phyloP scores from a whole-genome alignment of 2,888 invertebrate genomes.

The Nezara viridula region DNA sequence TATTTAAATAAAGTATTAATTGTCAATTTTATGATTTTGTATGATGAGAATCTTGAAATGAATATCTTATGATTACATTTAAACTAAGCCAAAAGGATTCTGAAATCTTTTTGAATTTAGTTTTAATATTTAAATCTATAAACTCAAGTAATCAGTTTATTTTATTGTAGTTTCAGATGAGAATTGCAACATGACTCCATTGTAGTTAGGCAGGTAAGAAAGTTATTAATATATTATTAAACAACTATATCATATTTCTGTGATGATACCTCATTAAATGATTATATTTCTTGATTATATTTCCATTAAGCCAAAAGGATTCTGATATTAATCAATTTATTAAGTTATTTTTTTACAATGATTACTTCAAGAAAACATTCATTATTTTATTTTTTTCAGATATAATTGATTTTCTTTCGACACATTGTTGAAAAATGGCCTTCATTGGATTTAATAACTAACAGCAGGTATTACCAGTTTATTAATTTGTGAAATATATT shows the following conservation, averaged over 20 bases:
- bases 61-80: background rate
- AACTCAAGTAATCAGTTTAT: too few relatives aligned
- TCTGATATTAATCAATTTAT: background rate
- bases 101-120: too few relatives aligned
- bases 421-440: too few relatives aligned
- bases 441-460: too few relatives aligned
- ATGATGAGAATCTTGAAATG: background rate
- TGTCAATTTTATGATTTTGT: too few relatives aligned
- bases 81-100: background rate
- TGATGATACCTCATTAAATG: conserved; percentile 10
- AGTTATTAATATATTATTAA: too few relatives aligned
- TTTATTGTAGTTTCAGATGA: too few relatives aligned
- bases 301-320: conserved; percentile 19
- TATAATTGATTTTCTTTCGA: background rate
- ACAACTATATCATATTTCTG: too few relatives aligned
- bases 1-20: background rate
- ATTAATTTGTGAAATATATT: background rate
- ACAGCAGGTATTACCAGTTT: background rate
- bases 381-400: background rate
- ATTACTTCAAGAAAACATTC: background rate
- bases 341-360: background rate
- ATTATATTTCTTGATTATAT: background rate
- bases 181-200: too few relatives aligned
- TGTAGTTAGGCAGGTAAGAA: too few relatives aligned
- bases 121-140: too few relatives aligned